Evolutionary conservation across 1,140 invertebrate genomes (phyloP).

Genomic region (Drosophila rhopaloa): DNA sequence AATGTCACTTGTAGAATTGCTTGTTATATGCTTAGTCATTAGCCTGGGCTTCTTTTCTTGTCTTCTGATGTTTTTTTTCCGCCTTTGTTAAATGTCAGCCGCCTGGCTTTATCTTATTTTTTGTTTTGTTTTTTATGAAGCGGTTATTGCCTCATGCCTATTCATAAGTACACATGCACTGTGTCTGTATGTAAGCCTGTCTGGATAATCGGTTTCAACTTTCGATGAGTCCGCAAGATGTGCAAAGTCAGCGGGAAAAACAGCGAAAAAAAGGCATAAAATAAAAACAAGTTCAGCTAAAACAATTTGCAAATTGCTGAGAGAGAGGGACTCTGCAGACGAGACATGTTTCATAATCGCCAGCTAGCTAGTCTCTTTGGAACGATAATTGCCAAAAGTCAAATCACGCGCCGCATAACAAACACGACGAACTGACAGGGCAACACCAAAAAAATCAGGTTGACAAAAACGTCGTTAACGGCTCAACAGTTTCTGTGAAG

Average conservation of each 20-base stretch:
- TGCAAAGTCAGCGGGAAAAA: conserved; percentile 23
- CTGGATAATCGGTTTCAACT: conserved; percentile 43
- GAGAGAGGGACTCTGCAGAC: conserved; percentile 12
- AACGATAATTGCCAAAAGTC: conserved; percentile 55
- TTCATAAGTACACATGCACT: conserved; percentile 2
- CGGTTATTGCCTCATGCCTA: conserved; percentile 22
- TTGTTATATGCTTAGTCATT: conserved; percentile 31
- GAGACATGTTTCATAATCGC: conserved; percentile 52
- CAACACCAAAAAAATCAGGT: conserved; percentile 30
- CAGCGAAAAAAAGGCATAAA: conserved; percentile 6
- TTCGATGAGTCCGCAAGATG: conserved; percentile 40
- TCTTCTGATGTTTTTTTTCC: neutral
- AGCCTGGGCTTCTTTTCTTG: conserved; percentile 6
- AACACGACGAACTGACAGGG: conserved; percentile 23
- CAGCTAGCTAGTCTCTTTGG: neutral
- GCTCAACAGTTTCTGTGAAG: conserved; percentile 11
- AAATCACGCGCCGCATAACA: conserved; percentile 35
- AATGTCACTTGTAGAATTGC: conserved; percentile 41
- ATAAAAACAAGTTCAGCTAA: conserved; percentile 41
- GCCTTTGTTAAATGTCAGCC: conserved; percentile 24
- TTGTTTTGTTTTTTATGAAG: conserved; percentile 6
- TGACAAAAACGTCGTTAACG: conserved; percentile 44
- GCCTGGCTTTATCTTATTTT: neutral
- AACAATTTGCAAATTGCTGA: conserved; percentile 47
- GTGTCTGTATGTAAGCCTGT: conserved; percentile 2